Evolutionary conservation across 2,113 vertebrate genomes (phyloP).

Genomic region (Psittacara wagleri): DNA sequence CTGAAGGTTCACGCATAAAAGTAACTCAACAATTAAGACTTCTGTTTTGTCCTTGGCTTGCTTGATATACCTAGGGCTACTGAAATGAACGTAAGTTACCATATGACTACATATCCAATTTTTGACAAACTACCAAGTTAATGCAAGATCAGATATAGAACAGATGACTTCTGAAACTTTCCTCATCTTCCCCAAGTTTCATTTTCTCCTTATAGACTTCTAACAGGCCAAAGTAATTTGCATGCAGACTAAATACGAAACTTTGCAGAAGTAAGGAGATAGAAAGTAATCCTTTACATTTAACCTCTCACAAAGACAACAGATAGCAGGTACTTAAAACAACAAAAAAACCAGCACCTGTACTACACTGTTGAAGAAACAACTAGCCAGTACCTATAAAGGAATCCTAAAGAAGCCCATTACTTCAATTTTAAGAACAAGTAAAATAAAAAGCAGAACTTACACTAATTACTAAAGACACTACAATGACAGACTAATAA

Average conservation of each 20-base stretch:
- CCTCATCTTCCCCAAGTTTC: neutral
- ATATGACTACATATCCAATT: neutral
- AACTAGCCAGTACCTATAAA: neutral
- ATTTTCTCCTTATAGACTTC: neutral
- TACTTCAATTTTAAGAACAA: neutral
- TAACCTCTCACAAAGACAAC: neutral
- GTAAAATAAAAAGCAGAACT: neutral
- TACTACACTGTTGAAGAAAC: neutral
- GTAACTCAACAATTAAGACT: neutral
- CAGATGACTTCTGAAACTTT: neutral
- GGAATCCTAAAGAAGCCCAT: neutral
- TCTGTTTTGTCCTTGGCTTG: neutral
- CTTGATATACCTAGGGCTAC: neutral
- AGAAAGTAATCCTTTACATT: neutral
- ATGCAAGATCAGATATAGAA: neutral
- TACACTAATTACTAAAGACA: neutral
- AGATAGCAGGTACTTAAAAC: neutral
- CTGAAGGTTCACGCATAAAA: neutral
- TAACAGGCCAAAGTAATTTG: neutral
- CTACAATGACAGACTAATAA: neutral
- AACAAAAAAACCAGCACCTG: neutral
- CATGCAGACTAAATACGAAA: neutral
- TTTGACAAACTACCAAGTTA: neutral
- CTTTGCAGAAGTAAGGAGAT: neutral
- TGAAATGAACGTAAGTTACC: neutral